Evolutionary conservation across 2,113 vertebrate genomes (phyloP), one percentile per base, ranked within the genome.

Genomic region (Rhinichthys klamathensis): DNA sequence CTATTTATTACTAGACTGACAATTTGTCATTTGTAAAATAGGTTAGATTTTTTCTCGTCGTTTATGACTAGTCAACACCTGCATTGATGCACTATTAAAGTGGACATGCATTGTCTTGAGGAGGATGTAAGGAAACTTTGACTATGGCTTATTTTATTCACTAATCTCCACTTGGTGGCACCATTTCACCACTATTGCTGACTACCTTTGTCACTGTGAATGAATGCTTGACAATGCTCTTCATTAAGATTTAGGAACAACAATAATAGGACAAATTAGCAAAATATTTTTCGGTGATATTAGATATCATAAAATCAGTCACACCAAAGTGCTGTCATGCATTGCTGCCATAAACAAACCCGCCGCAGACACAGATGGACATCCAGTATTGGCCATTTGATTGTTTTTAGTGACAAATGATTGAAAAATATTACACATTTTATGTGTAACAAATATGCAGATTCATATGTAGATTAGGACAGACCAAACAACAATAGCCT

Each of bases 81-180:
- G 16, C 65, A 35, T 10, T 10, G 35, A 69, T 69, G 65, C 65
- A 35, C 65, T 38, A 8, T 35, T 67, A 2, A 16, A 69, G 30
- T 23, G 65, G 32, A 2, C 32, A 35, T 70, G 35, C 9, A 70
- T 38, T 38, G 65, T 38, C 30, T 38, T 2, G 30, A 35, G 32
- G 3, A 69, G 30, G 27, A 67, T 32, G 16, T 65, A 1, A 67
- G 18, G 65, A 18, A 67, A 35, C 3, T 21, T 18, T 9, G 18
- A 13, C 44, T 44, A 11, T 4, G 32, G 11, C 13, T 67, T 12
- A 21, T 38, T 51, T 18, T 16, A 3, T 2, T 23, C 21, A 30
- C 6, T 27, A 11, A 6, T 15, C 23, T 2, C 90, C 94, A 92
- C 92, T 88, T n/a, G 88, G 90, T 85, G 93, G 93, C 91, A 91